Base-by-base conservation (phyloP, 2,888 invertebrate genomes). In the Monoplex corrugatus region DNA sequence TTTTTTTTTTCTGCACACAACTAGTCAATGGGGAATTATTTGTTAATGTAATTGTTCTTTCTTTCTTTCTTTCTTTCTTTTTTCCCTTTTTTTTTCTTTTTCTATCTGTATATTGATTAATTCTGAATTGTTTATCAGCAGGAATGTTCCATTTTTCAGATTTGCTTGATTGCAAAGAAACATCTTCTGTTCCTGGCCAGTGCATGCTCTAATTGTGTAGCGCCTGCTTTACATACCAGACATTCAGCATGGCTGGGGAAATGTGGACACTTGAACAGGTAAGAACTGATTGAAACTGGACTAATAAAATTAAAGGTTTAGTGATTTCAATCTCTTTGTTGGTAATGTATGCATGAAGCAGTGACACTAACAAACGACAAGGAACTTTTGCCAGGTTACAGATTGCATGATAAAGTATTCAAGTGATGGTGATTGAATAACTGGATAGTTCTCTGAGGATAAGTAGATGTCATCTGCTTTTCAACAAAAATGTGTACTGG, bases 211-310 rank as follows among this genome's bases (percentile, higher is more conserved):
- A 5, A 50, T 93, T 93, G 13, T 92, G 89, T 68, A 94, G 94
- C n/a, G 94, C 93, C 32, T n/a, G 43, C 19, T 28, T 3, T 28
- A 40, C 44, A n/a, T 32, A 6, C 23, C n/a, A 32, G 5, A 43
- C 78, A 43, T 35, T 19, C 32, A 90, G 63, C 43, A 94, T 94
- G 94, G 94, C 94, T 13, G 94, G 94, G 8, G 92, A 93, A 86
- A 94, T 94, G 94, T 91, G 91, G 89, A 92, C 93, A 57, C 89
- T 94, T 78, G 93, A 92, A 19, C 90, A 92, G 89, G 93, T 93
- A 91, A 89, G 90, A 87, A 5, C 28, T n/a, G 57, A 57, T 10
- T 57, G 10, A 57, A 23, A 57, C 28, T 57, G 57, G 28, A 57
- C 57, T 23, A 23, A 16, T 23, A 57, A 23, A 57, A 57, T 10